phyloP scores from a whole-genome alignment of 2,888 invertebrate species.

The Andrena bicolor region DNA sequence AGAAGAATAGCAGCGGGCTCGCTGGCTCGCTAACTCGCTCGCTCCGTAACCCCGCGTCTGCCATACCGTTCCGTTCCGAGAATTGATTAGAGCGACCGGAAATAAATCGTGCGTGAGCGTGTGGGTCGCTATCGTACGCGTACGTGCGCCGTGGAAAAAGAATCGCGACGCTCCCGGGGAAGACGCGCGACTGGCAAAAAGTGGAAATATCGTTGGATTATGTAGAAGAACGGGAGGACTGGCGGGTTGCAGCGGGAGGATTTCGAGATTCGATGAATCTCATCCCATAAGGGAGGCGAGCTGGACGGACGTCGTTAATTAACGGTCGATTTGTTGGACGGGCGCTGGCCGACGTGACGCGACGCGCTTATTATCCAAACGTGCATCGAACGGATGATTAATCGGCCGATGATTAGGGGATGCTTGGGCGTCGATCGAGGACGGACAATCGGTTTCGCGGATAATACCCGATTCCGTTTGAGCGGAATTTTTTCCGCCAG shows the following conservation, averaged over 20 bases:
- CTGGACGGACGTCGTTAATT: conserved; percentile 22
- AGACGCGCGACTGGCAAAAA: conserved; percentile 33
- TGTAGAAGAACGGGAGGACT: conserved; percentile 15
- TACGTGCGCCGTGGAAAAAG: conserved; percentile 18
- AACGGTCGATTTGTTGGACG: background rate
- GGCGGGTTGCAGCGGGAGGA: background rate
- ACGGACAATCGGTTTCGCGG: conserved; percentile 18
- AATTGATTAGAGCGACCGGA: conserved; percentile 78
- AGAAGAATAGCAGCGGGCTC: conserved; percentile 75
- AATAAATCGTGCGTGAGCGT: conserved; percentile 73
- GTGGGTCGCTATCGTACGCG: conserved; percentile 35
- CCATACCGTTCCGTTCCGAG: conserved; percentile 70
- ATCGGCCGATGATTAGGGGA: too few relatives aligned
- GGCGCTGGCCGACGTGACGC: conserved; percentile 6
- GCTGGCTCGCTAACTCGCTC: conserved; percentile 50
- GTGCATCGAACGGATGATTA: conserved; percentile 20
- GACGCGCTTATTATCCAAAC: conserved; percentile 2
- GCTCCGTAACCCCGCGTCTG: conserved; percentile 62
- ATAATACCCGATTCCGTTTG: conserved; percentile 72
- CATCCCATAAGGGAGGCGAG: background rate
- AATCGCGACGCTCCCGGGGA: conserved; percentile 33
- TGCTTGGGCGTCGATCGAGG: background rate
- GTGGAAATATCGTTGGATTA: conserved; percentile 45
- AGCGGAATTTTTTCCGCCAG: conserved; percentile 56
- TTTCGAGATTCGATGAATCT: background rate